These are phyloP conservation scores for Ectemnius continuus DNA, from an alignment of 2,888 invertebrate species.

Conservation along the genomic window DNA sequence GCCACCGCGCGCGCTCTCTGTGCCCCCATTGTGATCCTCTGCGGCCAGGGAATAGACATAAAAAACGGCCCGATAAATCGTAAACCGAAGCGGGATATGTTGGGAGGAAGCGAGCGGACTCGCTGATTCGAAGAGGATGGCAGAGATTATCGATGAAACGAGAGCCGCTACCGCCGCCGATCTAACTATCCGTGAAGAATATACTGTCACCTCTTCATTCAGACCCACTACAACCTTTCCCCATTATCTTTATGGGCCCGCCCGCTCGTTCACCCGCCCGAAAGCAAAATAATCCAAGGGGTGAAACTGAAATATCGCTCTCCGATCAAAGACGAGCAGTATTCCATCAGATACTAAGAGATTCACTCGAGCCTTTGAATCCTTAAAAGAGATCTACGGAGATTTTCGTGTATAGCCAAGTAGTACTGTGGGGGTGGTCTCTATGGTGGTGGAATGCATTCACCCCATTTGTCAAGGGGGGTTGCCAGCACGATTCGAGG, in stretches of 20 bases:
- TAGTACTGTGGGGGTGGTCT: constrained; percentile 1
- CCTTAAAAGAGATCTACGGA: neutral
- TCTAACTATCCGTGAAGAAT: constrained; percentile 67
- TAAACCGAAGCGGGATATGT: constrained; percentile 41
- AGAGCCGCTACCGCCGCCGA: constrained; percentile 25
- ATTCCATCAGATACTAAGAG: too few species aligned
- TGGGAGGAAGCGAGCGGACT: neutral
- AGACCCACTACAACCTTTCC: constrained; percentile 45
- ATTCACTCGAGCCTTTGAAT: neutral
- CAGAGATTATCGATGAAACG: constrained; percentile 29
- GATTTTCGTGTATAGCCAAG: constrained; percentile 19
- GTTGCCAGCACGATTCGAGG: constrained; percentile 64
- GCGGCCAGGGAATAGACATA: constrained; percentile 51
- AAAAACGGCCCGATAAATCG: constrained; percentile 66
- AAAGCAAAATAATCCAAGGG: neutral
- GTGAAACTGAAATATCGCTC: neutral
- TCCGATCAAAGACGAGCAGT: too few species aligned
- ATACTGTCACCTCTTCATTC: constrained; percentile 49
- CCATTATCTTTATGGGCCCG: constrained; percentile 46
- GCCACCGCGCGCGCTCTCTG: too few species aligned
- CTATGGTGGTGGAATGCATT: constrained; percentile 13
- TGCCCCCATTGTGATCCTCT: constrained; percentile 41
- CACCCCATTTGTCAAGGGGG: constrained; percentile 50
- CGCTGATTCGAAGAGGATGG: constrained; percentile 8
- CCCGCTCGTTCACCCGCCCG: too few species aligned